Conservation (phyloP, 64 coral and sea anemone genomes). For the Orbicella faveolata region DNA sequence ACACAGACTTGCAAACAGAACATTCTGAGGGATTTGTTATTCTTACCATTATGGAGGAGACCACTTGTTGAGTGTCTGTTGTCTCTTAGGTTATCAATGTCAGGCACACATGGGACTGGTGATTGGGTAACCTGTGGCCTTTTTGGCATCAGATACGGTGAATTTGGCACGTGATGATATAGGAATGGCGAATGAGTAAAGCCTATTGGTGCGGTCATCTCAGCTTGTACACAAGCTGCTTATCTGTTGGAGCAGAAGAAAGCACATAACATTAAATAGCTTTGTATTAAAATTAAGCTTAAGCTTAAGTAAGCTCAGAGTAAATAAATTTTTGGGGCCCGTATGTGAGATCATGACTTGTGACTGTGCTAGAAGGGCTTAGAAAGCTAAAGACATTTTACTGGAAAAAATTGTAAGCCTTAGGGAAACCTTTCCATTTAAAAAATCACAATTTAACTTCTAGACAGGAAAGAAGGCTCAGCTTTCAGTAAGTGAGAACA, state of each 20-base stretch:
- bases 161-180: slow-evolving; percentile 26
- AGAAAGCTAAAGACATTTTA: too few species aligned
- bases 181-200: slow-evolving; percentile 22
- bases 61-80: neutral
- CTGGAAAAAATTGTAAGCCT: too few species aligned
- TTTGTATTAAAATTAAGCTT: neutral
- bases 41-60: neutral
- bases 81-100: slow-evolving; percentile 23
- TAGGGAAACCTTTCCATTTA: too few species aligned
- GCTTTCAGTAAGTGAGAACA: too few species aligned
- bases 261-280: neutral
- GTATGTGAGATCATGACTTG: too few species aligned
- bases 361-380: too few species aligned
- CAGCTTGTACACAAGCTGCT: neutral
- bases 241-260: neutral
- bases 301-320: neutral
- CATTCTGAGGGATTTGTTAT: neutral
- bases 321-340: too few species aligned
- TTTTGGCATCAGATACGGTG: slow-evolving; percentile 1
- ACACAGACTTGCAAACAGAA: neutral
- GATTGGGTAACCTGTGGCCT: slow-evolving; percentile 5
- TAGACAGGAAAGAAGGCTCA: too few species aligned
- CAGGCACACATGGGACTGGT: slow-evolving; percentile 51
- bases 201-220: slow-evolving; percentile 15
- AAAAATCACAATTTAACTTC: too few species aligned